Evolutionary conservation across 2,113 vertebrate species (phyloP).

Genomic region (Rhombomys opimus): DNA sequence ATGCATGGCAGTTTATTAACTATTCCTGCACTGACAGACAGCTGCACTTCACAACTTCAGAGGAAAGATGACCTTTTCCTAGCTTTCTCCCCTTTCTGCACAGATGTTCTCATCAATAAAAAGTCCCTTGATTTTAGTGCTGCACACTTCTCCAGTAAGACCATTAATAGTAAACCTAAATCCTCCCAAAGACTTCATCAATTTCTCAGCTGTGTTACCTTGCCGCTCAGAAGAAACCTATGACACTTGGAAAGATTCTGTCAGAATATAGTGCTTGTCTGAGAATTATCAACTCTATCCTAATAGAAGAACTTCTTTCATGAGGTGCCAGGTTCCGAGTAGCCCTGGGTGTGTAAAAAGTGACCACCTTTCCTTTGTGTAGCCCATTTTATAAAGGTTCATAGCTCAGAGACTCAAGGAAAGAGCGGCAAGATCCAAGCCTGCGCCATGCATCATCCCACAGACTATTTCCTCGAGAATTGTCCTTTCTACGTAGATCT

Average conservation of each 20-base stretch:
- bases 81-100: neutral
- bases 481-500: neutral
- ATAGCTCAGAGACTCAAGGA: slow-evolving; percentile 61
- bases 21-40: neutral
- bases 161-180: neutral
- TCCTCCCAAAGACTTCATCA: neutral
- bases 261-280: slow-evolving; percentile 13
- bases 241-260: neutral
- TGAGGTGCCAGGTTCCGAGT: slow-evolving; percentile 49
- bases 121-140: neutral
- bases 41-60: neutral
- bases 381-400: slow-evolving; percentile 63
- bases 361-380: slow-evolving; percentile 70
- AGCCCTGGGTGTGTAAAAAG: slow-evolving; percentile 17
- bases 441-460: slow-evolving; percentile 60
- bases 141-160: neutral
- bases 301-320: slow-evolving; percentile 10
- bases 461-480: slow-evolving; percentile 66
- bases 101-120: neutral
- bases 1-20: neutral
- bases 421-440: slow-evolving; percentile 49
- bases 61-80: neutral
- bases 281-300: neutral
- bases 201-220: slow-evolving; percentile 22
- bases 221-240: slow-evolving; percentile 31